These are phyloP conservation scores for Chironex yamaguchii DNA, from an alignment of 30 jellyfish, hydroid and myxozoan genomes.

Conservation along the genomic window DNA sequence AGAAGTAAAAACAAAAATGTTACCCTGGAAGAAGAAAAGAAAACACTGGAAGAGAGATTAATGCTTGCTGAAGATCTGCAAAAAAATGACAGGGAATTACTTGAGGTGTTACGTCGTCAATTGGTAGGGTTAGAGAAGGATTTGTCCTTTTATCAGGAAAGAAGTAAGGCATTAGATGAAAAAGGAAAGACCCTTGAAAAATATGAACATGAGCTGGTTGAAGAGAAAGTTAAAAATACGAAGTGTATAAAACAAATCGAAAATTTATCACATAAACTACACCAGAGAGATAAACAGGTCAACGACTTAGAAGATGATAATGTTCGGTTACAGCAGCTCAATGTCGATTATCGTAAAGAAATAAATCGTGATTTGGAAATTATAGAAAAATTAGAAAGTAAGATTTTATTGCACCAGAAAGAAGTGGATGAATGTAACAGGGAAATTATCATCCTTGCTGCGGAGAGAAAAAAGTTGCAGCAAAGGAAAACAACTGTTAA, in stretches of 20 bases:
- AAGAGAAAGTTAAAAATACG: constrained; percentile 74
- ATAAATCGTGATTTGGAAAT: constrained; percentile 35
- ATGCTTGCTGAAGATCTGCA: constrained; percentile 91
- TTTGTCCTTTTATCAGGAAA: constrained; percentile 57
- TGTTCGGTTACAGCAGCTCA: constrained; percentile 86
- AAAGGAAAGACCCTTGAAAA: constrained; percentile 41
- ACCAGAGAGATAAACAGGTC: constrained; percentile 86
- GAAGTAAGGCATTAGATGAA: constrained; percentile 69
- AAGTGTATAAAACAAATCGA: constrained; percentile 73
- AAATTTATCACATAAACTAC: constrained; percentile 73
- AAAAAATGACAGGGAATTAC: constrained; percentile 81
- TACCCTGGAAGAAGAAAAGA: constrained; percentile 85
- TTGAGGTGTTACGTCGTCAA: constrained; percentile 84
- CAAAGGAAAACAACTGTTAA: constrained; percentile 17
- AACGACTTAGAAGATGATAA: constrained; percentile 96
- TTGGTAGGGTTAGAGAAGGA: constrained; percentile 73
- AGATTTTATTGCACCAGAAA: constrained; percentile 58
- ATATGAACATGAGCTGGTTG: constrained; percentile 52
- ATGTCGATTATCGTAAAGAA: constrained; percentile 70
- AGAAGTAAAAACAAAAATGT: constrained; percentile 58
- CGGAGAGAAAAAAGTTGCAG: constrained; percentile 71
- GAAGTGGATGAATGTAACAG: constrained; percentile 67
- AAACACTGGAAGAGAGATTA: constrained; percentile 79
- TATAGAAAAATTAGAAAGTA: constrained; percentile 61
- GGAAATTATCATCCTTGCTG: constrained; percentile 72